Evolutionary conservation across 2,888 invertebrate species (phyloP).

Genomic region (Drosophila monieri): DNA sequence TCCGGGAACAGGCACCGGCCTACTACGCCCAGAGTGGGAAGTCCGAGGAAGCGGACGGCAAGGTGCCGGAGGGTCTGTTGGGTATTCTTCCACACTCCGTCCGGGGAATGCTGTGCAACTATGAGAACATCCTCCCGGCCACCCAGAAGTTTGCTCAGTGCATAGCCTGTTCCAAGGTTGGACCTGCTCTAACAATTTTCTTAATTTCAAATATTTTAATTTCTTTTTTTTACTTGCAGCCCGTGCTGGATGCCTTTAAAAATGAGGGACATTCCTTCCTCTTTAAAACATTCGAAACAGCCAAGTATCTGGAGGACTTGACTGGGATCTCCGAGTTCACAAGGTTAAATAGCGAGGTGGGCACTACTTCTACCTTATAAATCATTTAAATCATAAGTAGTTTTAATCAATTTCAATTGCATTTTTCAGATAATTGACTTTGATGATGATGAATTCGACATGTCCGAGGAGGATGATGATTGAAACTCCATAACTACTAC

Average conservation of each 20-base stretch:
- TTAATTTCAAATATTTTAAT: background rate
- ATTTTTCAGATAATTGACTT: slow-evolving; percentile 81
- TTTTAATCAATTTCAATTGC: background rate
- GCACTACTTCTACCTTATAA: too few relatives aligned
- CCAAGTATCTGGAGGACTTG: slow-evolving; percentile 92
- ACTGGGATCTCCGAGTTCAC: slow-evolving; percentile 90
- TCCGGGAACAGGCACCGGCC: slow-evolving; percentile 88
- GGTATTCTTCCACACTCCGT: slow-evolving; percentile 97
- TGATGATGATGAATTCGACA: slow-evolving; percentile 81
- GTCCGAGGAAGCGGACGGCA: slow-evolving; percentile 39
- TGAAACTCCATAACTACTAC: background rate
- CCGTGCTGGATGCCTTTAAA: slow-evolving; percentile 85
- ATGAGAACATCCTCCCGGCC: slow-evolving; percentile 92
- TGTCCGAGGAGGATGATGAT: slow-evolving; percentile 72
- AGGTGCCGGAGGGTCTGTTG: slow-evolving; percentile 87
- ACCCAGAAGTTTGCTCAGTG: slow-evolving; percentile 94
- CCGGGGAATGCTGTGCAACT: slow-evolving; percentile 94
- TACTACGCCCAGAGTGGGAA: slow-evolving; percentile 83
- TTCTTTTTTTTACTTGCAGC: slow-evolving; percentile 55
- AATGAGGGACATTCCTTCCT: slow-evolving; percentile 89
- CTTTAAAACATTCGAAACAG: slow-evolving; percentile 91
- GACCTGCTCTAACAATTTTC: background rate
- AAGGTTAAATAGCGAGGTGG: slow-evolving; percentile 86
- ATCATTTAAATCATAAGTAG: too few relatives aligned
- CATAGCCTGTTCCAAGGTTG: slow-evolving; percentile 93